Percentiles rank a stretch among this genome's conserved stretches.
phyloP scores from a whole-genome alignment of 2,113 vertebrate genomes.

The Elanoides forficatus region DNA sequence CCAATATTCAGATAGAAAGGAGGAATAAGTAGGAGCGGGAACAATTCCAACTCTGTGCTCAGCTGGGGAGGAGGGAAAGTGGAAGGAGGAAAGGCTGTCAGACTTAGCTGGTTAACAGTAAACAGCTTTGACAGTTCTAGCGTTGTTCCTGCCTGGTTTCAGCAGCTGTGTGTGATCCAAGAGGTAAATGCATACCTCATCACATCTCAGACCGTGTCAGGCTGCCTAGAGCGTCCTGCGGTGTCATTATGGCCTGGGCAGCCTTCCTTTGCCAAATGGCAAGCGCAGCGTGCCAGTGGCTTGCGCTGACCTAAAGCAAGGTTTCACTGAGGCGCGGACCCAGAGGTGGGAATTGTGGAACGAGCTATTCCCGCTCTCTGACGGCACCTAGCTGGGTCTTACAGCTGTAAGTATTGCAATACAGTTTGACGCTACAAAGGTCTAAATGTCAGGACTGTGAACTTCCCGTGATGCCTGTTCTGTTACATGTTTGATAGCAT shows the following conservation, averaged over 20 bases:
- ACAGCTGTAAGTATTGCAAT: not conserved
- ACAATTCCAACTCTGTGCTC: not conserved
- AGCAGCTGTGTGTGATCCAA: not conserved
- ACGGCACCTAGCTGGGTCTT: not conserved
- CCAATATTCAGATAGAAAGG: not conserved
- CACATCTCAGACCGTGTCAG: not conserved
- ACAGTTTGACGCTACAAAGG: not conserved
- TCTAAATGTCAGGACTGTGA: not conserved
- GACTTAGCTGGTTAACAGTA: not conserved
- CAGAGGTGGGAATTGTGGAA: not conserved
- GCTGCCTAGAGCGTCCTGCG: not conserved
- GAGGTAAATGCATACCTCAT: not conserved
- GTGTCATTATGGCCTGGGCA: not conserved
- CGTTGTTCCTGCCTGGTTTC: not conserved
- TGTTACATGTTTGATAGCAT: not conserved
- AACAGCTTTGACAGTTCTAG: not conserved
- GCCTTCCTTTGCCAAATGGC: not conserved
- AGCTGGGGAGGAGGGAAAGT: not conserved
- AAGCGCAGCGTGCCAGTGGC: not conserved
- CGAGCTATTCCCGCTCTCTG: not conserved
- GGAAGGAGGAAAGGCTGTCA: not conserved
- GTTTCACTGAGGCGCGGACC: not conserved
- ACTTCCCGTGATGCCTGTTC: not conserved
- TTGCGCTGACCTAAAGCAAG: not conserved
- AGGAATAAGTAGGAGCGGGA: not conserved